Evolutionary conservation across 2,113 vertebrate genomes (phyloP).

Genomic region (Ptyas mucosa): DNA sequence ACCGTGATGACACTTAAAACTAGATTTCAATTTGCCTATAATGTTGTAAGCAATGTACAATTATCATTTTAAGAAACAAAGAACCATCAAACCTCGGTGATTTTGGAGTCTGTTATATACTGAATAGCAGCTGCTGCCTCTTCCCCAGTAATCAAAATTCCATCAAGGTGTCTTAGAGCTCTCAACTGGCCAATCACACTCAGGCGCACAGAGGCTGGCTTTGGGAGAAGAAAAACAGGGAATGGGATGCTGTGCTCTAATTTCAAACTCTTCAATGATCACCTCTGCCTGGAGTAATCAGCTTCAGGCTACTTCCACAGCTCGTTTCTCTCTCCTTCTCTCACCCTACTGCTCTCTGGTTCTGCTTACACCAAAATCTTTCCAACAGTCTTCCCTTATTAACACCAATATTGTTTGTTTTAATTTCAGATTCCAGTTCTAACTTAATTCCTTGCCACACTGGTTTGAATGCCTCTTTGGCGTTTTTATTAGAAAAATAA

Average conservation of each 20-base stretch:
- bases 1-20: neutral
- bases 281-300: neutral
- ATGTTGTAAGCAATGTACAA: neutral
- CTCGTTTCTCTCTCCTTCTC: neutral
- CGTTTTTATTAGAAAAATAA: neutral
- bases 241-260: neutral
- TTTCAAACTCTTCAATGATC: neutral
- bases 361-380: neutral
- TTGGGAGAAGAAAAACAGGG: conserved; percentile 25
- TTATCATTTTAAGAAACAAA: neutral
- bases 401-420: neutral
- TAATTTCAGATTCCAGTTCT: neutral
- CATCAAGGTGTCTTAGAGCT: conserved; percentile 73
- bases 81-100: conserved; percentile 69
- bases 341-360: neutral
- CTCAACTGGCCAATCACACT: conserved; percentile 70
- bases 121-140: conserved; percentile 65
- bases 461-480: neutral
- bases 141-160: conserved; percentile 69
- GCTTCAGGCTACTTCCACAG: neutral
- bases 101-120: conserved; percentile 64
- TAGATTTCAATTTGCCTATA: neutral
- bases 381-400: neutral
- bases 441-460: neutral
- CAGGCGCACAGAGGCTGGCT: conserved; percentile 70